Evolutionary conservation across 2,888 invertebrate species (phyloP).

Genomic region (Diploptera punctata): DNA sequence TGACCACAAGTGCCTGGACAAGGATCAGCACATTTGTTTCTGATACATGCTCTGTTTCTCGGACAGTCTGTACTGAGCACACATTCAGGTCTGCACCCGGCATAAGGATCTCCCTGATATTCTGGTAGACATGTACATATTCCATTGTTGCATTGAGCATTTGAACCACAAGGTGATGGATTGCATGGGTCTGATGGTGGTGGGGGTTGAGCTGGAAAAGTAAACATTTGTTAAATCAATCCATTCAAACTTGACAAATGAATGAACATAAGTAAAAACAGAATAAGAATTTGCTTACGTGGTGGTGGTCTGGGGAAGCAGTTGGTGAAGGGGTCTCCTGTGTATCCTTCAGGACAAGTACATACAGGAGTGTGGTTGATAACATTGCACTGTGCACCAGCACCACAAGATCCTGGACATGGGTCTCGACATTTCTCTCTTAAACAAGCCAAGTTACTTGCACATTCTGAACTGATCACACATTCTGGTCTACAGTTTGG

Average conservation of each 20-base stretch:
- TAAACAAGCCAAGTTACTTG: conserved; percentile 49
- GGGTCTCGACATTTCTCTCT: conserved; percentile 51
- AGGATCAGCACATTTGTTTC: conserved; percentile 73
- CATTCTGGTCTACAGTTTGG: conserved; percentile 48
- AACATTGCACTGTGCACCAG: conserved; percentile 48
- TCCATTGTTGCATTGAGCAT: conserved; percentile 57
- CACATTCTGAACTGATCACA: conserved; percentile 48
- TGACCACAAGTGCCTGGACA: conserved; percentile 74
- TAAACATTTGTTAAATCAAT: background rate
- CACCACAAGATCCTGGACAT: conserved; percentile 49
- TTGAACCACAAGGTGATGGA: conserved; percentile 51
- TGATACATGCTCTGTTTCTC: conserved; percentile 67
- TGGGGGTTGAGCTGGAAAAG: conserved; percentile 31
- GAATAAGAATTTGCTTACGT: conserved; percentile 33
- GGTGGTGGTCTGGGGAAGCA: conserved; percentile 41
- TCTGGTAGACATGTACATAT: conserved; percentile 74
- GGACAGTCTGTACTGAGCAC: conserved; percentile 71
- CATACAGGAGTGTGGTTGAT: conserved; percentile 76
- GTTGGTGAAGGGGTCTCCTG: conserved; percentile 72
- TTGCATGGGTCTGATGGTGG: conserved; percentile 59
- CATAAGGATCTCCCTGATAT: conserved; percentile 74
- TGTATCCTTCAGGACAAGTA: conserved; percentile 70
- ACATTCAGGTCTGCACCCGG: conserved; percentile 74
- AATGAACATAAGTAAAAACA: too few relatives aligned
- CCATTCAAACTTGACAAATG: too few relatives aligned